Base-by-base conservation (phyloP, 2,797 vertebrate species). In the Intellagama lesueurii region DNA sequence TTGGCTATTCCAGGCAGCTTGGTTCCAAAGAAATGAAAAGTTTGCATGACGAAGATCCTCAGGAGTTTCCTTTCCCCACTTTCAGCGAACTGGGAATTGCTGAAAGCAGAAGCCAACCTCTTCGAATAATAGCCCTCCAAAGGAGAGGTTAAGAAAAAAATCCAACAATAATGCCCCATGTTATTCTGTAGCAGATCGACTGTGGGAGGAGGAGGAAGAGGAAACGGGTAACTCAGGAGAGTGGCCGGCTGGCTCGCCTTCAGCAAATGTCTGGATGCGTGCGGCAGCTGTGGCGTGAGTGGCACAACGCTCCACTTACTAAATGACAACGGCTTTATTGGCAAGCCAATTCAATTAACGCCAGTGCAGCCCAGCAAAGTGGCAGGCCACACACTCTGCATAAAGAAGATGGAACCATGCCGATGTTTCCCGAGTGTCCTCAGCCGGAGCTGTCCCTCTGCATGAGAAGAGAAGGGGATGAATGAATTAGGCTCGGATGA, bases 331-430 rank as follows among this genome's bases (percentile, higher is more conserved):
- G 97, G 97, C 97, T 98, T 98, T 98, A 98, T 98, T 98, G 98
- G 97, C 97, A 98, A 98, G 97, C 97, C 98, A 98, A 98, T 98
- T 98, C 97, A 98, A 98, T 98, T 98, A 98, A 97, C 97, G 97
- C 97, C 97, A 97, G 96, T 97, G 97, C 97, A 97, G 97, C 97
- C 97, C 96, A 95, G 97, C 97, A 97, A 97, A 97, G 97, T 97
- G 97, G 95, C 96, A 95, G 94, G 96, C 97, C 97, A 96, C 94
- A 80, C 95, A 95, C 93, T 95, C 95, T 94, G 96, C 96, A 97
- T 97, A 97, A 97, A 97, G 95, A 97, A 97, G 95, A 97, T 98
- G 97, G 97, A 98, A 97, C 96, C 95, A 94, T 97, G 97, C 97
- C 97, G 97, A 94, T 92, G 91, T 97, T 97, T 97, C 97, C 97